Evolutionary conservation across 2,797 vertebrate species (phyloP), one percentile per base, ranked within the genome.

Genomic region (Galaxias olidus): DNA sequence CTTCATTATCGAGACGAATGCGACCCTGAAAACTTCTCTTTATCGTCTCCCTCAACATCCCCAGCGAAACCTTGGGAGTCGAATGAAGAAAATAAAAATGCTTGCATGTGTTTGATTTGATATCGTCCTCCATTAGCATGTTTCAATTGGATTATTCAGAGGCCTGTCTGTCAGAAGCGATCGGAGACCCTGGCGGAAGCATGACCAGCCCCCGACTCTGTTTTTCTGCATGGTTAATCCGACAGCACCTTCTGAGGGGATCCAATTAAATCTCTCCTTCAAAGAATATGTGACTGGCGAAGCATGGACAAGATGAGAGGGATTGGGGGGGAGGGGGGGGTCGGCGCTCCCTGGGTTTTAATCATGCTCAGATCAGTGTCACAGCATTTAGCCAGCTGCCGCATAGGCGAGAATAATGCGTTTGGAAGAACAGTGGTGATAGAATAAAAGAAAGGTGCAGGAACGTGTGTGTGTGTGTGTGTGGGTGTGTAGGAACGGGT

Each of bases 181-280:
- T 90, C 86, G 66, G 66, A 81, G 76, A 68, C 57, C 76, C 79
- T 60, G 83, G 87, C 81, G 82, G 86, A 89, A 72, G 81, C 82
- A 79, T 90, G 89, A 88, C 88, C 87, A 84, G 83, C 86, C 84
- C 88, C 84, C 88, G 80, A 88, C 84, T 83, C 73, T 71, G 84
- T 86, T 87, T 89, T 91, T 89, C 84, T 89, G 86, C 89, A 87
- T 86, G 89, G 87, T 89, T 91, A 91, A 92, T 92, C 86, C 81
- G 88, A 91, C 87, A 89, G 86, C 85, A 90, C 89, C 88, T 91
- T 91, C 86, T 84, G 88, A 87, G 81, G 84, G 76, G 87, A 90
- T 89, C 90, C 90, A 90, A 90, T 91, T 92, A 92, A 91, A 89
- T 88, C 85, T 87, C 87, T 79, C 88, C 86, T 88, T 90, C 87